These are phyloP conservation scores for Acrobasis consociella DNA, from an alignment of 2,888 invertebrate genomes.

Conservation along the genomic window DNA sequence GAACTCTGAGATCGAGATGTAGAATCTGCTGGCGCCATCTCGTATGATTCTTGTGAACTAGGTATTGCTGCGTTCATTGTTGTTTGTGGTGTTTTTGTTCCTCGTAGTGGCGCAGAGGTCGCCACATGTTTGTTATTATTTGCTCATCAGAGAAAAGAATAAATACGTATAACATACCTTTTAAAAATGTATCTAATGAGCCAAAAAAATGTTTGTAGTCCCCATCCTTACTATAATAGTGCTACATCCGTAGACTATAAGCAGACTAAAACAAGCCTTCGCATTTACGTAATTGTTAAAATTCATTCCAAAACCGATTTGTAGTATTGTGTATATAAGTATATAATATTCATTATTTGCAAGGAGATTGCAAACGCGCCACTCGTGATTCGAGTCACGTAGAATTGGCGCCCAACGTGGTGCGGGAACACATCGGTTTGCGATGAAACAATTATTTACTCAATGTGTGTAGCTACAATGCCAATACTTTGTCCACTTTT, in stretches of 20 bases:
- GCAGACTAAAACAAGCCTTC: background rate
- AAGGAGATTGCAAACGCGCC: constrained; percentile 3
- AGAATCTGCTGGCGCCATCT: too few species aligned
- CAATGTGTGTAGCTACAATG: constrained; percentile 14
- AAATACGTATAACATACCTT: too few species aligned
- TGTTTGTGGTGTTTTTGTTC: too few species aligned
- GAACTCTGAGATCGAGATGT: too few species aligned
- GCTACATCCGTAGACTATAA: background rate
- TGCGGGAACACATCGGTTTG: constrained; percentile 29
- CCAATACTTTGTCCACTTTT: constrained; percentile 10
- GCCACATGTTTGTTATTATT: too few species aligned
- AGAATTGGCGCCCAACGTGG: constrained; percentile 33
- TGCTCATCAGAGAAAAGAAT: too few species aligned
- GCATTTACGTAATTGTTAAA: background rate
- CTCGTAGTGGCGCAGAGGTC: too few species aligned
- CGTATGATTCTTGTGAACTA: too few species aligned
- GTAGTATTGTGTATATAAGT: constrained; percentile 4
- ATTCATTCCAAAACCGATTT: background rate
- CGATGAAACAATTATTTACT: constrained; percentile 29
- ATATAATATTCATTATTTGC: constrained; percentile 14
- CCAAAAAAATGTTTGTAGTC: too few species aligned
- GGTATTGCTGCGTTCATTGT: too few species aligned
- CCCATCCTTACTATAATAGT: too few species aligned
- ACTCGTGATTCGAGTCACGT: constrained; percentile 30
- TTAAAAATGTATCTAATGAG: too few species aligned